phyloP scores from a whole-genome alignment of 2,797 vertebrate species.

The Protonibea diacanthus region DNA sequence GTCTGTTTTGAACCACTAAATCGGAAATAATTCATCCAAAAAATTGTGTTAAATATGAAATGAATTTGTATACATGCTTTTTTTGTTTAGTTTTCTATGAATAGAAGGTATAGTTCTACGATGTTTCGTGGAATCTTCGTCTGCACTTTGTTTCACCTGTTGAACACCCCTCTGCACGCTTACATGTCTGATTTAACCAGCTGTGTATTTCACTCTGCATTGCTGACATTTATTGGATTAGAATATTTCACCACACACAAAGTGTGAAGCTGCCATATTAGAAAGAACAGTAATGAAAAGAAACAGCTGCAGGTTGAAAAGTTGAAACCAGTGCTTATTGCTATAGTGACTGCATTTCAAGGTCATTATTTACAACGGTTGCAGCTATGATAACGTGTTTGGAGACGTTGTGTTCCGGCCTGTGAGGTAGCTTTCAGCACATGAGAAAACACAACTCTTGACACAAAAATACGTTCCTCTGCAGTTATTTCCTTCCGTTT shows the following conservation, averaged over 20 bases:
- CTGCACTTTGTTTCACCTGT: background rate
- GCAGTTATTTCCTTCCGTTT: slow-evolving; percentile 1
- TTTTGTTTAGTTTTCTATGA: too few relatives aligned
- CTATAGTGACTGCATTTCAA: slow-evolving; percentile 12
- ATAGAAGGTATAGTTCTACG: background rate
- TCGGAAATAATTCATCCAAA: background rate
- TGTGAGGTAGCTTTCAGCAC: background rate
- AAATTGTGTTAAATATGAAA: background rate
- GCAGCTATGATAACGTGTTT: background rate
- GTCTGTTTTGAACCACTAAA: background rate
- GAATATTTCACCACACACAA: slow-evolving; percentile 10
- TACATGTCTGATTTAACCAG: background rate
- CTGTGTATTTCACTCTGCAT: background rate
- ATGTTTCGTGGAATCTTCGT: background rate
- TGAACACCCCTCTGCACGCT: slow-evolving; percentile 3
- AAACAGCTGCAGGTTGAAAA: slow-evolving; percentile 40
- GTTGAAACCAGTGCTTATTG: slow-evolving; percentile 18
- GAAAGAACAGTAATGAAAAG: slow-evolving; percentile 10
- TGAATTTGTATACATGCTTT: background rate
- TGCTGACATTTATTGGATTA: slow-evolving; percentile 30
- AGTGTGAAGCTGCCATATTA: slow-evolving; percentile 16
- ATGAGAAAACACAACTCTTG: background rate
- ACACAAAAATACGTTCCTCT: background rate
- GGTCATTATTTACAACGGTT: slow-evolving; percentile 38
- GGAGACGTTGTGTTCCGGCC: slow-evolving; percentile 1